phyloP scores from a whole-genome alignment of 1,140 invertebrate species.

The Ridgeia piscesae region DNA sequence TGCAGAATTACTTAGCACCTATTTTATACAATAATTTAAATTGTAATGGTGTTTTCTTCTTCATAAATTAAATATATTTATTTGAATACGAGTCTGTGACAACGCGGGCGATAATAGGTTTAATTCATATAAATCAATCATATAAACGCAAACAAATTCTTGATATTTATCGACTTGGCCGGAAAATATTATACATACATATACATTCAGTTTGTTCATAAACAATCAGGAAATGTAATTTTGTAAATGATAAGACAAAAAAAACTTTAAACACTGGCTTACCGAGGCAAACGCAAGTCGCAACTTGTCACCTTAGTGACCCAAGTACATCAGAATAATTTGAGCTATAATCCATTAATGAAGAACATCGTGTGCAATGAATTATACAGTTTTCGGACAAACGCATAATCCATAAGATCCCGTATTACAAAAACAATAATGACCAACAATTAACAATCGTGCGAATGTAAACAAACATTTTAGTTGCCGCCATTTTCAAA shows the following conservation, averaged over 20 bases:
- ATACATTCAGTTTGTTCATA: neutral
- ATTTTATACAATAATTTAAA: neutral
- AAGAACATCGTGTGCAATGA: neutral
- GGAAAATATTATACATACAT: neutral
- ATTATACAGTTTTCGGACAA: neutral
- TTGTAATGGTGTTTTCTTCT: neutral
- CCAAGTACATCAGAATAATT: neutral
- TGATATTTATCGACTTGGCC: neutral
- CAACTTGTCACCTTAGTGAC: neutral
- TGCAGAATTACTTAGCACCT: neutral
- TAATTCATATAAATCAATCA: neutral
- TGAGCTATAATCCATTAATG: neutral
- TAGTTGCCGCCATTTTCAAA: neutral
- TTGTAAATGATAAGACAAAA: neutral
- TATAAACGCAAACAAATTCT: neutral
- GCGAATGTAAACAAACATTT: neutral
- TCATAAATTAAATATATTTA: neutral
- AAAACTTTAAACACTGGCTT: neutral
- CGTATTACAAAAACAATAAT: constrained; percentile 1
- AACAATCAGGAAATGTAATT: neutral
- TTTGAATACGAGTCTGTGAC: neutral
- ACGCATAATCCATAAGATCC: neutral
- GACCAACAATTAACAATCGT: neutral
- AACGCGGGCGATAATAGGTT: neutral
- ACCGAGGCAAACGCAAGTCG: neutral